phyloP scores from a whole-genome alignment of 2,888 invertebrate species.

The Morpho deidamia region DNA sequence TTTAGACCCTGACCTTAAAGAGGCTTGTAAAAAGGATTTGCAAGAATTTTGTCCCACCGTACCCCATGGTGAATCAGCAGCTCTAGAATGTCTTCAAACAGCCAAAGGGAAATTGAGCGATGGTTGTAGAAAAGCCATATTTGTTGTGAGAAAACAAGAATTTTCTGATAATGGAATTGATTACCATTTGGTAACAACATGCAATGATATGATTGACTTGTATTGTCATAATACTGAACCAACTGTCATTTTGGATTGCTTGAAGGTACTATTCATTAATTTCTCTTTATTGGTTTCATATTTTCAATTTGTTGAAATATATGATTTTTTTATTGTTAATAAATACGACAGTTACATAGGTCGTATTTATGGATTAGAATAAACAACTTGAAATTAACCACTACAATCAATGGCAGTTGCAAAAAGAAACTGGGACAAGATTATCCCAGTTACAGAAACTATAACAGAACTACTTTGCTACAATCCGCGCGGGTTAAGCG shows the following conservation, averaged over 20 bases:
- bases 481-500: too few species aligned
- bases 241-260: constrained; percentile 84
- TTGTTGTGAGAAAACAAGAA: constrained; percentile 91
- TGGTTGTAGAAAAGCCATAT: constrained; percentile 88
- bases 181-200: constrained; percentile 89
- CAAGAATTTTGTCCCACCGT: constrained; percentile 83
- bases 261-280: constrained; percentile 76
- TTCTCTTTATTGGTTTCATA: too few species aligned
- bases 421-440: too few species aligned
- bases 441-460: too few species aligned
- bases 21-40: constrained; percentile 90
- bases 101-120: constrained; percentile 81
- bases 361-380: too few species aligned
- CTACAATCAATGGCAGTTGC: too few species aligned
- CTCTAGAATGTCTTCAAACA: constrained; percentile 88
- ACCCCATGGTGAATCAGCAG: constrained; percentile 83
- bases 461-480: too few species aligned
- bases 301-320: background rate
- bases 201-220: constrained; percentile 90
- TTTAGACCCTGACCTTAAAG: constrained; percentile 90
- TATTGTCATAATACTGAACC: constrained; percentile 88
- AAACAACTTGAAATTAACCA: too few species aligned
- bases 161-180: constrained; percentile 92
- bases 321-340: too few species aligned
- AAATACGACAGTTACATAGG: too few species aligned